Evolutionary conservation across 2,113 vertebrate genomes (phyloP).

Genomic region (Bubalus kerabau): DNA sequence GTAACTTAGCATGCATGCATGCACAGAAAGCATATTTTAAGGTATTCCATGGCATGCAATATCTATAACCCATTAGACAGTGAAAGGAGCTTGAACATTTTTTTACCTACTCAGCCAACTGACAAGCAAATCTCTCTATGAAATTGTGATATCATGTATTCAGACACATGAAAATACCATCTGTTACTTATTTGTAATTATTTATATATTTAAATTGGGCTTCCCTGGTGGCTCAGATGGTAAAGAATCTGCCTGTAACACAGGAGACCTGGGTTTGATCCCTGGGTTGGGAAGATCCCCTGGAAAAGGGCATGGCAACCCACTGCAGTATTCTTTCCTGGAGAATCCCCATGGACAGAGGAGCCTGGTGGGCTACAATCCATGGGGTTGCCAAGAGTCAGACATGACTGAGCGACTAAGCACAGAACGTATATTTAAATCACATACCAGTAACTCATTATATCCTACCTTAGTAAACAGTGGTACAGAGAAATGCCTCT

Average conservation of each 20-base stretch:
- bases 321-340: neutral
- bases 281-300: neutral
- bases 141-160: accelerated
- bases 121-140: neutral
- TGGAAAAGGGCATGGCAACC: neutral
- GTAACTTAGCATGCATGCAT: neutral
- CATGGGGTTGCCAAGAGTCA: neutral
- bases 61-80: accelerated
- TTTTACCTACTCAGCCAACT: too few relatives aligned
- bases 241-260: neutral
- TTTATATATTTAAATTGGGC: neutral
- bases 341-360: neutral
- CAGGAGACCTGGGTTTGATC: neutral
- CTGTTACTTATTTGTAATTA: neutral
- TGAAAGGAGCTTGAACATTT: accelerated
- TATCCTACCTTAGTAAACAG: neutral
- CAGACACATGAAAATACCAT: too few relatives aligned
- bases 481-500: neutral
- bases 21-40: neutral
- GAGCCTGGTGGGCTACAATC: neutral
- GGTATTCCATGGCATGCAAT: neutral
- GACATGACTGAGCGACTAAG: neutral
- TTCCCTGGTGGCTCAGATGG: neutral
- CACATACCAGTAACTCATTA: accelerated
- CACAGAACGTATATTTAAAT: neutral